A percentile compares a stretch with the other conserved stretches of the same genome.
Evolutionary conservation across 2,113 vertebrate species (phyloP).

Genomic region (Pholis gunnellus): DNA sequence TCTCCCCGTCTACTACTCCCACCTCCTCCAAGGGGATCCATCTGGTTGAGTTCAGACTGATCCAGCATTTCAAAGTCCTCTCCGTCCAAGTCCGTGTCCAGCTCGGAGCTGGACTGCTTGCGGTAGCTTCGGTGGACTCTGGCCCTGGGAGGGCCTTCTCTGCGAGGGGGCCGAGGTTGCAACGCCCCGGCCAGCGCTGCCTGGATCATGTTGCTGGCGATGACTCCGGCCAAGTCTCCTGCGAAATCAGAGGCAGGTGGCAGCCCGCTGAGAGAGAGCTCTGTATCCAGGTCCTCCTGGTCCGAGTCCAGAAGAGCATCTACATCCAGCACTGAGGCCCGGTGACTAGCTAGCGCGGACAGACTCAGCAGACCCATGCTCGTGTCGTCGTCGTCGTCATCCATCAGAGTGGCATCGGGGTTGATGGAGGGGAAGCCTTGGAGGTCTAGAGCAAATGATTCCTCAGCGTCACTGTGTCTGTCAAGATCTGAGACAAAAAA

Average conservation of each 20-base stretch:
- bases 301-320: conserved; percentile 84
- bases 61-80: conserved; percentile 99
- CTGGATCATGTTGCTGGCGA: conserved; percentile 95
- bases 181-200: conserved; percentile 88
- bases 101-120: conserved; percentile 91
- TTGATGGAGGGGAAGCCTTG: conserved; percentile 97
- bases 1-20: conserved; percentile 69
- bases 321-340: conserved; percentile 74
- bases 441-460: conserved; percentile 94
- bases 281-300: conserved; percentile 84
- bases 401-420: conserved; percentile 89
- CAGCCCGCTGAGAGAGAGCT: conserved; percentile 82
- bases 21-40: conserved; percentile 89
- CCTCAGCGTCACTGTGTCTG: conserved; percentile 95
- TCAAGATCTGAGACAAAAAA: conserved; percentile 87
- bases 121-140: conserved; percentile 78
- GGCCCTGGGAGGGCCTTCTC: conserved; percentile 73
- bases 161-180: conserved; percentile 82
- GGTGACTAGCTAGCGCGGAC: conserved; percentile 65
- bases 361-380: conserved; percentile 93
- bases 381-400: conserved; percentile 96
- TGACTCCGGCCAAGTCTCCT: conserved; percentile 85
- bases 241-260: conserved; percentile 83
- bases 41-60: conserved; percentile 95
- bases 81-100: conserved; percentile 94